These are phyloP conservation scores for Zaprionus obscuricornis DNA, from an alignment of 2,888 invertebrate genomes.

Conservation along the genomic window DNA sequence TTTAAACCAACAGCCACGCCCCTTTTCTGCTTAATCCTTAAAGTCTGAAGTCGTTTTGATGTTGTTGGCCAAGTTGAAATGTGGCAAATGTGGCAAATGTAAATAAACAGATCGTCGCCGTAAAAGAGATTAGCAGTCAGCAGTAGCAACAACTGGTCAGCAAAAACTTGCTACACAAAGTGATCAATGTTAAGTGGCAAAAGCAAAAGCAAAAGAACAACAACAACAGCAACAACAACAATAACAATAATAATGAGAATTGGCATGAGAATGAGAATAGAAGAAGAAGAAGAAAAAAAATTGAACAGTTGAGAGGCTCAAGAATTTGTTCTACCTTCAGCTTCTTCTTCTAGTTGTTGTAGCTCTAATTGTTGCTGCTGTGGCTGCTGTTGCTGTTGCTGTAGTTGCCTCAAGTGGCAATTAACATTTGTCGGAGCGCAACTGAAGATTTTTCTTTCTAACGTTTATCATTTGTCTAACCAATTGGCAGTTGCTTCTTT, in stretches of 20 bases:
- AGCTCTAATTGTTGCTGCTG: too few species aligned
- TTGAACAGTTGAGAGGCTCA: too few species aligned
- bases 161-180: too few species aligned
- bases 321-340: too few species aligned
- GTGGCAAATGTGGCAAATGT: slow-evolving; percentile 58
- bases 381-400: too few species aligned
- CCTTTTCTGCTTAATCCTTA: slow-evolving; percentile 35
- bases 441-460: too few species aligned
- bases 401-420: too few species aligned
- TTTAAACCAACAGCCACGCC: slow-evolving; percentile 38
- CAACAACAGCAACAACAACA: slow-evolving; percentile 23
- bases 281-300: neutral
- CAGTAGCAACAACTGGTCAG: slow-evolving; percentile 9
- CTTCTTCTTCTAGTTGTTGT: too few species aligned
- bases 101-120: slow-evolving; percentile 32
- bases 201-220: slow-evolving; percentile 3
- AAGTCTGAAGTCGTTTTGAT: too few species aligned
- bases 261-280: neutral
- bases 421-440: too few species aligned
- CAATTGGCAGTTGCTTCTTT: too few species aligned
- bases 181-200: slow-evolving; percentile 42
- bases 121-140: slow-evolving; percentile 46
- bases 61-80: slow-evolving; percentile 15
- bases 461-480: too few species aligned
- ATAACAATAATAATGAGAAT: slow-evolving; percentile 49